Base-by-base conservation (phyloP, 1,140 invertebrate species). In the Rhagoletis pomonella region DNA sequence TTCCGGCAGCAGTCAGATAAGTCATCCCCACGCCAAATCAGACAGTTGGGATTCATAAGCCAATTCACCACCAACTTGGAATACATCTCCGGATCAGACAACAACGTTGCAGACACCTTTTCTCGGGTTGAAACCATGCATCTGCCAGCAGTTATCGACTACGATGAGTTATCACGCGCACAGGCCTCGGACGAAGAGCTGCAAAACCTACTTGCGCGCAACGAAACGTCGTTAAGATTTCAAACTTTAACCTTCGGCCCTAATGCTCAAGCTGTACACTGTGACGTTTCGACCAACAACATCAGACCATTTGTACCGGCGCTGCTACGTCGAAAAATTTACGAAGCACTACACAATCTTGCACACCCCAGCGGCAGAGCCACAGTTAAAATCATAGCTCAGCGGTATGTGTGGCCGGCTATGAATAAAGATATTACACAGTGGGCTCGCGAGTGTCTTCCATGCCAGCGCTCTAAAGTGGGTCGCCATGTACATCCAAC, bases 11-110 rank as follows among this genome's bases (percentile, higher is more conserved):
- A 85, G 12, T 17, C 44, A 14, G 47, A 85, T 6, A 90, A 1
- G 88, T 73, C 87, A 12, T 87, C 0, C 85, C 92, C 90, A 29
- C 67, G 89, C 2, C 91, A 90, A 87, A 88, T 88, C 5, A 85
- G 89, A 14, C 89, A 93, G n/a, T 69, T 93, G 2, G 90, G 91
- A 85, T 93, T 89, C 65, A 93, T 94, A 9, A 69, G 85, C 1
- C 92, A 93, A 88, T 93, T 93, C 65, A 89, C 92, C 0, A 93
- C 92, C 0, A 91, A 93, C 62, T 90, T 93, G 47, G 42, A 88
- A 4, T 90, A 94, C 81, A 88, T 93, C 17, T 44, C 89, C 4
- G 91, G 92, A 1, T 87, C 88, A 60, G 88, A 92, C 0, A 93
- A 94, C 85, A 87, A 91, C 1, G 89, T 91, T 9, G 92, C 90